Percentiles rank a stretch among this genome's conserved stretches.
These are phyloP conservation scores for Rhea americana DNA, from an alignment of 2,113 vertebrate genomes.

Conservation along the genomic window DNA sequence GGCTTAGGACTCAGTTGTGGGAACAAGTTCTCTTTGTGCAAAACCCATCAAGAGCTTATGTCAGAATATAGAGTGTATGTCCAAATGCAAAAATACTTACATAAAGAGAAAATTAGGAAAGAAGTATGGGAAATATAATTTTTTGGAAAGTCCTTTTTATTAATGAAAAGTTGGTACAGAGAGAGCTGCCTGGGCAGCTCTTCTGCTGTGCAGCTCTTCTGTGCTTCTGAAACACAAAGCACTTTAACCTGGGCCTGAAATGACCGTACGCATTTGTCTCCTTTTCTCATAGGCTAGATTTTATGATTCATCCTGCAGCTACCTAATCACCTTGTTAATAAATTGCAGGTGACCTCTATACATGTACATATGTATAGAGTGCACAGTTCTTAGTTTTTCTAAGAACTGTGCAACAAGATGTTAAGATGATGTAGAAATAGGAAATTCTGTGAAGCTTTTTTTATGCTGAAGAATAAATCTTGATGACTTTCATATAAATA, in stretches of 20 bases:
- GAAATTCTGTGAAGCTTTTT: background rate
- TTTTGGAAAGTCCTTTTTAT: background rate
- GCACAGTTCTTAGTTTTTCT: background rate
- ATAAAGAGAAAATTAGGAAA: background rate
- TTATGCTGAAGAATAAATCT: background rate
- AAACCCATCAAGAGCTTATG: background rate
- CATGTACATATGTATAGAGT: fast-evolving
- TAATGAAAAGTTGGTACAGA: background rate
- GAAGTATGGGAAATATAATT: background rate
- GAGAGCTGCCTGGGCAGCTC: background rate
- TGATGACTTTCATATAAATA: background rate
- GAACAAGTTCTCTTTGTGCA: background rate
- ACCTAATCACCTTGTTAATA: background rate
- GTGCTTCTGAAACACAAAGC: background rate
- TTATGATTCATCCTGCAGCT: background rate
- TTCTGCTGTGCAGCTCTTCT: background rate
- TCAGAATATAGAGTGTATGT: background rate
- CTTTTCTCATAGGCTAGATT: background rate
- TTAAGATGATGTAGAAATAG: background rate
- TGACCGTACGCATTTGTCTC: background rate
- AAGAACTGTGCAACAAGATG: background rate
- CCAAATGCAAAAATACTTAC: background rate
- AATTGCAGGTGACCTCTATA: background rate
- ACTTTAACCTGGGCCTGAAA: background rate
- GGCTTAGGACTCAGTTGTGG: background rate